Evolutionary conservation across 2,888 invertebrate genomes (phyloP).

Genomic region (Rotaria magnacalcarata): DNA sequence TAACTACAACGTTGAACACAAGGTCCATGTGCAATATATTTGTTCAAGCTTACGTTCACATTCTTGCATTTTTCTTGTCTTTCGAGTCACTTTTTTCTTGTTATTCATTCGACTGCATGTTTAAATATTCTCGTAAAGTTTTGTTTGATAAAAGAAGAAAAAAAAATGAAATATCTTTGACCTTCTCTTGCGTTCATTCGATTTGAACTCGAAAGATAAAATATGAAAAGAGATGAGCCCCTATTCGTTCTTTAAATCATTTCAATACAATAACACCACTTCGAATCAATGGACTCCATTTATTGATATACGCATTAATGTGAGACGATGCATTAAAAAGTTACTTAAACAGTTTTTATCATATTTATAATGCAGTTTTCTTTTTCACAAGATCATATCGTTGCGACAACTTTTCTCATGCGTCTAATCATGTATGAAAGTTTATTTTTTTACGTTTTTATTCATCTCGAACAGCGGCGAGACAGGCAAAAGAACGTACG

Average conservation of each 20-base stretch:
- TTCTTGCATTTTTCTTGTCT: background rate
- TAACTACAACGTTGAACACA: background rate
- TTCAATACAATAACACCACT: background rate
- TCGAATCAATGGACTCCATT: background rate
- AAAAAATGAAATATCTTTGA: background rate
- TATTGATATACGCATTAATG: background rate
- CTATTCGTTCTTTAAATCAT: background rate
- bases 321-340: background rate
- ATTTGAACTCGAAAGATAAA: background rate
- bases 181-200: background rate
- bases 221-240: background rate
- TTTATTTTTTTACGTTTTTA: background rate
- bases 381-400: background rate
- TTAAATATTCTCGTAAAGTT: background rate
- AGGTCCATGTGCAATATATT: background rate
- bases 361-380: background rate
- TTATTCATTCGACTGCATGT: background rate
- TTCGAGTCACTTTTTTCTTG: background rate
- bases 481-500: slow-evolving; percentile 10
- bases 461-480: slow-evolving; percentile 6
- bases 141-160: background rate
- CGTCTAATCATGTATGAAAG: background rate
- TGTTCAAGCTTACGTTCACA: slow-evolving; percentile 17
- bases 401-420: background rate
- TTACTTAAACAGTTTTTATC: background rate